Evolutionary conservation across 1,140 invertebrate species (phyloP), one percentile per base, ranked within the genome.

Genomic region (Sitodiplosis mosellana): DNA sequence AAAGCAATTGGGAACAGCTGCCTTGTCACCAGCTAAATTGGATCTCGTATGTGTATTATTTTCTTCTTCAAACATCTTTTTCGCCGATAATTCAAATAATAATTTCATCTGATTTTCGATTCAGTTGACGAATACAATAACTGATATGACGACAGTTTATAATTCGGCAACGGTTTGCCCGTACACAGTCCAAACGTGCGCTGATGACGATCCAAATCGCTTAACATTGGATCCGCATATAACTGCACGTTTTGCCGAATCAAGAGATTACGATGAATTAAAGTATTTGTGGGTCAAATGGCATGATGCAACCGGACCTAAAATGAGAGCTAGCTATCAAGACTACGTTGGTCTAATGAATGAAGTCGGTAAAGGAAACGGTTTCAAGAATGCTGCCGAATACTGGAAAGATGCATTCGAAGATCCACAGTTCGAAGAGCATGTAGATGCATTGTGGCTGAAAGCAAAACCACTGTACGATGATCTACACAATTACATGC

Each of bases 151-250:
- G 6, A 19, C 2, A 8, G 18, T 45, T 27, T 45, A 45, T 27
- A 45, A 33, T 33, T n/a, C 21, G n/a, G 43, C 43, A 2, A 12
- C 12, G 2, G 18, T 45, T n/a, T 45, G 43, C 15, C 43, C 43
- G 17, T 45, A 45, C 43, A 45, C 2, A 6, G 33, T 33, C 2
- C 10, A 14, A 27, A 17, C 12, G 8, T 45, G 43, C 20, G 21
- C 19, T 44, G 12, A 6, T 12, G 43, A 45, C 10, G 6, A 77
- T 0, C 78, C 79, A 55, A 71, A 78, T 50, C 89, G 87, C 55
- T 65, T 89, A 0, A 71, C 78, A 6, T 60, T 91, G 1, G 86
- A 91, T 57, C 87, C 87, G 49, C 83, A 87, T 54, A 67, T 87
- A 12, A 78, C 76, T 1, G 70, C 76, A 40, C 71, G 81, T 38